These are phyloP conservation scores for Xanthorhoe spadicearia DNA, from an alignment of 2,888 invertebrate species.

Conservation along the genomic window DNA sequence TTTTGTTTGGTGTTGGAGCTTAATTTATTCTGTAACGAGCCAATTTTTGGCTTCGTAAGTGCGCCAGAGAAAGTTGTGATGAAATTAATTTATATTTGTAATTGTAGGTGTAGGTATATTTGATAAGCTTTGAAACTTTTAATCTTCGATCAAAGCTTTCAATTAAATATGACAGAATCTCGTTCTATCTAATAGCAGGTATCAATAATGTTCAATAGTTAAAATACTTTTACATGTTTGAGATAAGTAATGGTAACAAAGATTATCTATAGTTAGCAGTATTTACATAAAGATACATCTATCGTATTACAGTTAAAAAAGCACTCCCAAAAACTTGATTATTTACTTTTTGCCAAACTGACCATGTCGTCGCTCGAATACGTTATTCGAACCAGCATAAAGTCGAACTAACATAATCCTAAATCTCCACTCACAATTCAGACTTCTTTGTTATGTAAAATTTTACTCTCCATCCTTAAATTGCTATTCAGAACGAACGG, in stretches of 20 bases:
- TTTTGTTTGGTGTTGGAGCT: slow-evolving; percentile 63
- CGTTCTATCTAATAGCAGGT: too few relatives aligned
- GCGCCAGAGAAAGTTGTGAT: slow-evolving; percentile 26
- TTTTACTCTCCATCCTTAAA: slow-evolving; percentile 69
- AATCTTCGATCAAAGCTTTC: too few relatives aligned
- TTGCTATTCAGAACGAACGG: slow-evolving; percentile 59
- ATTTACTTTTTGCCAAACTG: slow-evolving; percentile 69
- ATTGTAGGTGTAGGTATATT: neutral
- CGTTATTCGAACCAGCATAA: slow-evolving; percentile 68
- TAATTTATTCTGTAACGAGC: slow-evolving; percentile 55
- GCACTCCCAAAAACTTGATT: slow-evolving; percentile 65
- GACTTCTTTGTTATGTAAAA: slow-evolving; percentile 72
- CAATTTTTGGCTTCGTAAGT: slow-evolving; percentile 43
- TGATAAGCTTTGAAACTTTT: neutral
- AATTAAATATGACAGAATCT: neutral
- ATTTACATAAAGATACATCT: neutral
- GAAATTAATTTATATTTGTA: neutral
- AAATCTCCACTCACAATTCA: slow-evolving; percentile 63
- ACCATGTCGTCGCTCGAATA: slow-evolving; percentile 64
- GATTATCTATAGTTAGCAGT: neutral
- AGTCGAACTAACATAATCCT: slow-evolving; percentile 74
- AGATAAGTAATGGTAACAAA: too few relatives aligned
- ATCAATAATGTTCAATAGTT: too few relatives aligned
- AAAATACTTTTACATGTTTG: too few relatives aligned
- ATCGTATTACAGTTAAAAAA: neutral